These are phyloP conservation scores for Ceuthmochares aereus DNA, from an alignment of 2,113 vertebrate species.

Conservation along the genomic window DNA sequence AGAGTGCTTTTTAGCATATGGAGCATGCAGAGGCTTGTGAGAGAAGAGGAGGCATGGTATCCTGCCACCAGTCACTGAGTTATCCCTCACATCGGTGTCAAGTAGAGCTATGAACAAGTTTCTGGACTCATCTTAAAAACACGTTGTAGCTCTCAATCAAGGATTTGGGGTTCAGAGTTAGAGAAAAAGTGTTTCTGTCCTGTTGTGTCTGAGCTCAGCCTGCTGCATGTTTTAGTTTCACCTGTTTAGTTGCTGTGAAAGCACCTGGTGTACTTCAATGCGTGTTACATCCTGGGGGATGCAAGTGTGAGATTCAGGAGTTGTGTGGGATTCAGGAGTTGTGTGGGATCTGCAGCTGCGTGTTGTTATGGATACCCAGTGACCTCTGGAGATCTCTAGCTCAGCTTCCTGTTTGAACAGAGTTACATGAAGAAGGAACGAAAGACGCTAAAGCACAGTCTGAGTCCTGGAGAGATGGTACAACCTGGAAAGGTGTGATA, in stretches of 20 bases:
- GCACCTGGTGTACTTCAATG: too few species aligned
- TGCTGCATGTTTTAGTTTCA: neutral
- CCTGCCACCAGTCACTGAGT: neutral
- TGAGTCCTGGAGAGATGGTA: neutral
- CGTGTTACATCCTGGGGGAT: neutral
- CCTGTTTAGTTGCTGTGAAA: neutral
- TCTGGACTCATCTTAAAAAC: neutral
- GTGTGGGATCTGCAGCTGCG: neutral
- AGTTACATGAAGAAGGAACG: neutral
- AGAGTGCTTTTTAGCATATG: neutral
- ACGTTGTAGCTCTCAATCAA: neutral
- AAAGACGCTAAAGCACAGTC: neutral
- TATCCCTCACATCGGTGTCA: fast-evolving
- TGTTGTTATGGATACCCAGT: neutral
- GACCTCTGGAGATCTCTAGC: neutral
- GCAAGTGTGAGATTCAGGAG: neutral
- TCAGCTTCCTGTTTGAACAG: neutral
- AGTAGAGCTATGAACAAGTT: neutral
- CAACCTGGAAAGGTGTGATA: neutral
- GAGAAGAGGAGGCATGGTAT: too few species aligned
- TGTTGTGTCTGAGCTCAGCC: neutral
- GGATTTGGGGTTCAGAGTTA: neutral
- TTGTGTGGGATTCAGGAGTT: neutral
- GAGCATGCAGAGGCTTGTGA: neutral
- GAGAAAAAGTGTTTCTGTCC: neutral